phyloP scores from a whole-genome alignment of 2,888 invertebrate genomes.

The Nemapogon koenigi region DNA sequence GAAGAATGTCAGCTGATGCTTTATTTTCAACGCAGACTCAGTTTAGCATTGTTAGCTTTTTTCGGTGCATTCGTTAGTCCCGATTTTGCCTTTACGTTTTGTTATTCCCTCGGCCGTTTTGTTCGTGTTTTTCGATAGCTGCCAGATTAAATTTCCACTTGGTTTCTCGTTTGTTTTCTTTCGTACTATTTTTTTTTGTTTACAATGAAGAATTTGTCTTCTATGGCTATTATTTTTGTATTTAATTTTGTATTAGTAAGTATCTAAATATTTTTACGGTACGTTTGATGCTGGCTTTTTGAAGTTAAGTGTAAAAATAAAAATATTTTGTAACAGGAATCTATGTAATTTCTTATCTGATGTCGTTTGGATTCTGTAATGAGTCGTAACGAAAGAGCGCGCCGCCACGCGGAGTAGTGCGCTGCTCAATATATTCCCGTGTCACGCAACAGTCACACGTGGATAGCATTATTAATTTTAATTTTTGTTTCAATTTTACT shows the following conservation, averaged over 20 bases:
- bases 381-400: constrained; percentile 3
- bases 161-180: constrained; percentile 10
- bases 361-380: constrained; percentile 1
- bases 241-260: no score
- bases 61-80: constrained; percentile 14
- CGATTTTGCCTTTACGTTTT: constrained; percentile 9
- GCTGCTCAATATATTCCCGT: constrained; percentile 4
- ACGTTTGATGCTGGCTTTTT: no score
- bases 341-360: neutral
- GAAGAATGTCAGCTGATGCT: constrained; percentile 16
- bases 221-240: no score
- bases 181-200: no score
- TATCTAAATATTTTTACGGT: no score
- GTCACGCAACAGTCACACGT: constrained; percentile 4
- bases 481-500: no score
- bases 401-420: neutral
- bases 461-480: no score
- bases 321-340: constrained; percentile 1
- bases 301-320: no score
- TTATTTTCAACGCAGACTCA: constrained; percentile 33
- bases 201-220: no score
- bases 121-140: constrained; percentile 6
- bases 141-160: constrained; percentile 13
- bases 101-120: constrained; percentile 9
- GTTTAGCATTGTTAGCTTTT: constrained; percentile 23